Evolutionary conservation across 92 coral and sea anemone genomes (phyloP).

Genomic region (Metridium senile): DNA sequence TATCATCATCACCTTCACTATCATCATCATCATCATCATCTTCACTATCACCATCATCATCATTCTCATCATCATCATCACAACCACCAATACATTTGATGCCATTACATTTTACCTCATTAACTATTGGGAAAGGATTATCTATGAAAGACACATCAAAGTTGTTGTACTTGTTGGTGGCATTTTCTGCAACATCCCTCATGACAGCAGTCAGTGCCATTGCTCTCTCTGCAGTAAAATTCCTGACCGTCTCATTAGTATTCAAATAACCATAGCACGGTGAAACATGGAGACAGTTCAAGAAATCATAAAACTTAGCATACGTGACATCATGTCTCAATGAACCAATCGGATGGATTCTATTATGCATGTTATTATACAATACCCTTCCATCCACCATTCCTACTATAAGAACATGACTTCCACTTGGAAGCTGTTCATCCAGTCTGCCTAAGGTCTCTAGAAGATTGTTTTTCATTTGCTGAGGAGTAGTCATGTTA

Average conservation of each 20-base stretch:
- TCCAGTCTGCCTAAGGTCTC: constrained; percentile 77
- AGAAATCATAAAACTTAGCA: constrained; percentile 77
- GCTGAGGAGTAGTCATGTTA: constrained; percentile 87
- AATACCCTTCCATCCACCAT: constrained; percentile 83
- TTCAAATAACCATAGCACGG: constrained; percentile 95
- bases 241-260: constrained; percentile 80
- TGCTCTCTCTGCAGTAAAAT: constrained; percentile 76
- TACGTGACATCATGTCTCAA: constrained; percentile 89
- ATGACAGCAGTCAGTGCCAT: constrained; percentile 73
- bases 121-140: constrained; percentile 59
- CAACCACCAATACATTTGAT: neutral
- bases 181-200: constrained; percentile 65
- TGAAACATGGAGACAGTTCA: constrained; percentile 91
- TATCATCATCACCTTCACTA: too few relatives aligned
- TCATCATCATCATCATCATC: neutral
- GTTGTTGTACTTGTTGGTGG: constrained; percentile 54
- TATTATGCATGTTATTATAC: constrained; percentile 81
- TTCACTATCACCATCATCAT: neutral
- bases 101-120: constrained; percentile 38
- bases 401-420: constrained; percentile 85
- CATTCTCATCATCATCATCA: constrained; percentile 17
- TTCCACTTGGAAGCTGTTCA: constrained; percentile 70
- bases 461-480: constrained; percentile 78
- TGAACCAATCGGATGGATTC: constrained; percentile 91
- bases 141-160: constrained; percentile 84